A percentile compares a stretch with the other conserved stretches of the same genome.
Conservation (phyloP, 2,888 invertebrate genomes). For the Tetropium fuscum region DNA sequence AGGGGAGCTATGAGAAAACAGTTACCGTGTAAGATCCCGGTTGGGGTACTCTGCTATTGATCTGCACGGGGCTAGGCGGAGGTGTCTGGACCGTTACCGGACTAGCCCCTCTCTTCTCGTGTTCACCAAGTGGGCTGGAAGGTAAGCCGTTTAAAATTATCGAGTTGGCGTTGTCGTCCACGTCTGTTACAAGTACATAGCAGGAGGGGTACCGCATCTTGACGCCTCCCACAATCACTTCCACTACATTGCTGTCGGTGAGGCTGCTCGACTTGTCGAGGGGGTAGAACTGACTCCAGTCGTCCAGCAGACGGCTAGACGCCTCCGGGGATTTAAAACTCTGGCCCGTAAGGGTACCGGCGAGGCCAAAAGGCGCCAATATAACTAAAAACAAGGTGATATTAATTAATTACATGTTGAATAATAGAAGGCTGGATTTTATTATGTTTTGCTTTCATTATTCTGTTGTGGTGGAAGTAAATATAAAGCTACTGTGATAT, state of each 20-base stretch:
- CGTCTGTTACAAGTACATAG: constrained; percentile 91
- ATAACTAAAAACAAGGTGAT: constrained; percentile 76
- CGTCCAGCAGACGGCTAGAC: constrained; percentile 85
- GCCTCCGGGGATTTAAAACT: constrained; percentile 78
- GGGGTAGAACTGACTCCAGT: constrained; percentile 97
- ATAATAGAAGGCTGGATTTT: too few species aligned
- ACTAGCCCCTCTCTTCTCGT: constrained; percentile 45
- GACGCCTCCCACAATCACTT: constrained; percentile 82
- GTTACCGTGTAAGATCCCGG: constrained; percentile 63
- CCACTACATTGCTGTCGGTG: constrained; percentile 68
- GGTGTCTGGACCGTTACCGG: constrained; percentile 62
- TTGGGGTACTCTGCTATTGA: constrained; percentile 63
- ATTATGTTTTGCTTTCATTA: too few species aligned
- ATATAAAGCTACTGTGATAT: too few species aligned
- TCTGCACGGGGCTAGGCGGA: constrained; percentile 66
- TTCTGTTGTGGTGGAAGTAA: too few species aligned
- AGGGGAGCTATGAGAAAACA: neutral
- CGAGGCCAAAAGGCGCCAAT: constrained; percentile 94
- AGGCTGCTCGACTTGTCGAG: constrained; percentile 73
- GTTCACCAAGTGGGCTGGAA: constrained; percentile 21
- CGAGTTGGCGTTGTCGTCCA: constrained; percentile 75
- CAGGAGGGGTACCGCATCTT: constrained; percentile 96
- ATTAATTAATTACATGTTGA: neutral
- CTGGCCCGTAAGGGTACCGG: constrained; percentile 91
- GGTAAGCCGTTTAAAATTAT: constrained; percentile 40